A percentile compares a stretch with the other conserved stretches of the same genome.
Conservation (phyloP, 2,888 invertebrate species). For the Dasypogon diadema region DNA sequence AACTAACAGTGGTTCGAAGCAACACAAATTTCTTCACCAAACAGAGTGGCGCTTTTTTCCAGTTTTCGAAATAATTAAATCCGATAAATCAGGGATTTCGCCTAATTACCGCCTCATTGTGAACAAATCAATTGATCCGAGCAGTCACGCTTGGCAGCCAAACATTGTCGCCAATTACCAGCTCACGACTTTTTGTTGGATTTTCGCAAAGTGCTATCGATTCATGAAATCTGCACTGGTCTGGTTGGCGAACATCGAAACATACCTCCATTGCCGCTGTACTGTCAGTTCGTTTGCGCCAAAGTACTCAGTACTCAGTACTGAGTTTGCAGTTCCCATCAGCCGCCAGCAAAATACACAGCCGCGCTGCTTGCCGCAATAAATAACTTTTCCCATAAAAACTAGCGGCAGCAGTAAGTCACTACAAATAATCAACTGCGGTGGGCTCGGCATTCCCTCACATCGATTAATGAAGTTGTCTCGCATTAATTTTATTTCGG, state of each 20-base stretch:
- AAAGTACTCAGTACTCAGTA: not conserved
- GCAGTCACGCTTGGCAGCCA: conserved; percentile 35
- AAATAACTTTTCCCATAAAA: conserved; percentile 47
- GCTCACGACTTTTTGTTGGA: conserved; percentile 21
- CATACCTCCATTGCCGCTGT: not conserved
- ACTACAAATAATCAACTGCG: conserved; percentile 23
- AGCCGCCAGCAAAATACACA: not conserved
- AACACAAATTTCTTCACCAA: too few species aligned
- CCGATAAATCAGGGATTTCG: conserved; percentile 34
- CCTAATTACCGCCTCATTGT: conserved; percentile 36
- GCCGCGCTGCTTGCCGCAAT: conserved; percentile 14
- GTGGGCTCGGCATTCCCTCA: not conserved
- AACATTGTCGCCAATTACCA: conserved; percentile 33
- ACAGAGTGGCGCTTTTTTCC: too few species aligned
- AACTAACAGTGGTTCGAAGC: too few species aligned
- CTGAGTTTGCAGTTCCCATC: not conserved
- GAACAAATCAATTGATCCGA: conserved; percentile 37
- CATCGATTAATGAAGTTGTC: conserved; percentile 45
- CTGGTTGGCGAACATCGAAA: not conserved
- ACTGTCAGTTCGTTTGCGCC: not conserved
- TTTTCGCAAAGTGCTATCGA: conserved; percentile 24
- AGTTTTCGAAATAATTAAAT: conserved; percentile 10
- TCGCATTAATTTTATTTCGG: conserved; percentile 29
- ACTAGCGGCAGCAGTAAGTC: conserved; percentile 31
- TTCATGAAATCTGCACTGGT: conserved; percentile 17